These are phyloP conservation scores for Brachionus manjavacas DNA, from an alignment of 1,140 invertebrate species.

Conservation along the genomic window DNA sequence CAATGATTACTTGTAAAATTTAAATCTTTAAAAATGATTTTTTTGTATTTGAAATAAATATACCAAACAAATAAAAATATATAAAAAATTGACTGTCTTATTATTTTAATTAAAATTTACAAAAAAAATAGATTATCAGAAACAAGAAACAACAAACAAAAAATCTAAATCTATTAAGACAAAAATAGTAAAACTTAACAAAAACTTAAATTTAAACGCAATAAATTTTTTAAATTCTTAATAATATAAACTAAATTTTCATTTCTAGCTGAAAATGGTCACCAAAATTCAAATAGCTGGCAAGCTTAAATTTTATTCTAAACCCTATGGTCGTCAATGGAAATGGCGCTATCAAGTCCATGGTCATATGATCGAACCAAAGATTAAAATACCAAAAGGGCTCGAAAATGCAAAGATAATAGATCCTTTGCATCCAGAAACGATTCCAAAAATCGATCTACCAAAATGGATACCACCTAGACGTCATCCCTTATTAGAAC, in stretches of 20 bases:
- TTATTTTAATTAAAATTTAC: too few relatives aligned
- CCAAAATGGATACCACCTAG: slow-evolving; percentile 25
- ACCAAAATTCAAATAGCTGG: slow-evolving; percentile 42
- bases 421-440: slow-evolving; percentile 39
- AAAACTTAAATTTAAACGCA: background rate
- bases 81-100: too few relatives aligned
- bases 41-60: too few relatives aligned
- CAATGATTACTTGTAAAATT: too few relatives aligned
- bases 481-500: slow-evolving; percentile 31
- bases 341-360: slow-evolving; percentile 38
- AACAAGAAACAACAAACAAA: background rate
- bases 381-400: slow-evolving; percentile 16
- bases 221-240: background rate
- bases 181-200: background rate
- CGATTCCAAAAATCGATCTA: background rate
- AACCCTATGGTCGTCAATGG: slow-evolving; percentile 42
- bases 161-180: background rate
- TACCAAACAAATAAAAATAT: too few relatives aligned
- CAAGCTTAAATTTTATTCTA: slow-evolving; percentile 36
- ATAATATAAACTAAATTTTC: background rate
- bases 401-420: slow-evolving; percentile 22
- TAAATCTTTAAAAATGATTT: too few relatives aligned
- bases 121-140: background rate
- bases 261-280: background rate
- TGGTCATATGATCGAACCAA: slow-evolving; percentile 30